Evolutionary conservation across 92 coral and sea anemone species (phyloP).

Genomic region (Metridium senile): DNA sequence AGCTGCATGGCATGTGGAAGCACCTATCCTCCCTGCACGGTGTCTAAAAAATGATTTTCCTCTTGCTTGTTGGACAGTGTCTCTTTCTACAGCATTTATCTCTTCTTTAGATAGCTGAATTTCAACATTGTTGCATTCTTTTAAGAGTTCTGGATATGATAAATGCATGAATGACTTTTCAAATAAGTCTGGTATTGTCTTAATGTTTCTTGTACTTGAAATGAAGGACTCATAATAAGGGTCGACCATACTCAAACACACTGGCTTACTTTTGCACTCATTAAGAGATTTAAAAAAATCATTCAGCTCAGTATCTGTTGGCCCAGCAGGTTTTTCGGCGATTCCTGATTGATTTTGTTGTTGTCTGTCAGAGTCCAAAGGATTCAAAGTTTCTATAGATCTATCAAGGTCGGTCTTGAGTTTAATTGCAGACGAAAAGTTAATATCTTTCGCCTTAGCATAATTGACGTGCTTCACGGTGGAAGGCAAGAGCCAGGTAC

Average conservation of each 20-base stretch:
- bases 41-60: conserved; percentile 56
- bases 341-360: neutral
- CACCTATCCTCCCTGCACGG: conserved; percentile 56
- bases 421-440: conserved; percentile 46
- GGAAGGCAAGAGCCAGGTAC: conserved; percentile 54
- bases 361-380: neutral
- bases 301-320: conserved; percentile 25
- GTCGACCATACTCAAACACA: conserved; percentile 23
- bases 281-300: conserved; percentile 29
- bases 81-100: conserved; percentile 40
- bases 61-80: conserved; percentile 43
- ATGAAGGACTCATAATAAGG: conserved; percentile 11
- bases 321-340: neutral
- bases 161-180: conserved; percentile 30
- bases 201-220: conserved; percentile 13
- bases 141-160: conserved; percentile 22
- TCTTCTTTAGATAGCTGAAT: conserved; percentile 32
- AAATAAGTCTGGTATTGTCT: conserved; percentile 10
- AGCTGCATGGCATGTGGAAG: conserved; percentile 28
- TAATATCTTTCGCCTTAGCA: conserved; percentile 49
- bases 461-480: conserved; percentile 32
- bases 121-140: conserved; percentile 36
- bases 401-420: conserved; percentile 35
- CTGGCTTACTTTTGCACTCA: conserved; percentile 43
- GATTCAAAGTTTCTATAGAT: conserved; percentile 13